Evolutionary conservation across 2,797 vertebrate species (phyloP).

Genomic region (Pempheris klunzingeri): DNA sequence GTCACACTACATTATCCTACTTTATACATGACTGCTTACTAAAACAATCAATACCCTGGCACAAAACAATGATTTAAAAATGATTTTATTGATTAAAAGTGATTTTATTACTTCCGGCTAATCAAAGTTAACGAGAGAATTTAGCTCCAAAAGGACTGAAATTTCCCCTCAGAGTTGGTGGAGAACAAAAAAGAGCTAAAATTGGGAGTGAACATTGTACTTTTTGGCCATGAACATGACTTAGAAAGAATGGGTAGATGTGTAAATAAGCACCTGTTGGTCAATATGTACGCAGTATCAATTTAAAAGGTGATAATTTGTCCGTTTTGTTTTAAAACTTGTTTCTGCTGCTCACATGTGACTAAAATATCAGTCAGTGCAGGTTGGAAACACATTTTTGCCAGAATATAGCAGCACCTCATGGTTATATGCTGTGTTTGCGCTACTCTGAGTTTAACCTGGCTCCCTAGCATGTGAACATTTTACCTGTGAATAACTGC

Average conservation of each 20-base stretch:
- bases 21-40: no score
- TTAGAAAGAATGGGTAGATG: not conserved
- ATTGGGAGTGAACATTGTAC: no score
- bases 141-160: no score
- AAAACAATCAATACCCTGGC: no score
- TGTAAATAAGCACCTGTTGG: not conserved
- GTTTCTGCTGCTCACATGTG: not conserved
- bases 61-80: no score
- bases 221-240: no score
- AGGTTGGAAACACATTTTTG: not conserved
- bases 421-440: not conserved
- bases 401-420: not conserved
- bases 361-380: not conserved
- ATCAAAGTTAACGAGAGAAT: no score
- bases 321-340: not conserved
- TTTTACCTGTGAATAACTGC: not conserved
- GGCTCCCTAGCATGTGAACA: not conserved
- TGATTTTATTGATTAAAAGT: no score
- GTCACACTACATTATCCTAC: no score
- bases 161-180: no score
- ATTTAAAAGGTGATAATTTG: not conserved
- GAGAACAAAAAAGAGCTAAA: no score
- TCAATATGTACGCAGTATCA: not conserved
- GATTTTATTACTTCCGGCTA: no score
- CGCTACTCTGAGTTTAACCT: not conserved